phyloP scores from a whole-genome alignment of 1,140 invertebrate species.

The Helicoverpa zea region DNA sequence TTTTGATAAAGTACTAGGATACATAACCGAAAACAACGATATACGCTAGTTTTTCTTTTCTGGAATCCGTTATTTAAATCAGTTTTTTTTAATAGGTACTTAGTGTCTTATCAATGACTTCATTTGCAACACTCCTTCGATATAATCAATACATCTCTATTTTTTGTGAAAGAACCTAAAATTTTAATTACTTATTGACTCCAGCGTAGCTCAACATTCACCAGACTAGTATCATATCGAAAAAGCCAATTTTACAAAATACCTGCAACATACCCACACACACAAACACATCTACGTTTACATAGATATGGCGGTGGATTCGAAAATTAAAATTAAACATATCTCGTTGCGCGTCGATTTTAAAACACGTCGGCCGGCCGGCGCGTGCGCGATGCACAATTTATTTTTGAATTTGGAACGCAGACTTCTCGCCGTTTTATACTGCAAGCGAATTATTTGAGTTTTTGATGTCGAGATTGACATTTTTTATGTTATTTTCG shows the following conservation, averaged over 20 bases:
- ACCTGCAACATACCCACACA: conserved; percentile 10
- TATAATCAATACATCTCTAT: no score
- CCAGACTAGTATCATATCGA: not conserved
- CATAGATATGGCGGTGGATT: conserved; percentile 44
- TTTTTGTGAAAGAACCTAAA: no score
- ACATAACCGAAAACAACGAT: no score
- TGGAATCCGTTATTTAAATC: no score
- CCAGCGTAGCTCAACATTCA: not conserved
- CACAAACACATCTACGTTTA: conserved; percentile 20
- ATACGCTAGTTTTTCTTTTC: no score
- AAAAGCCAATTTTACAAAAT: not conserved
- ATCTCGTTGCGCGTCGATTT: conserved; percentile 73
- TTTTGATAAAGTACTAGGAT: no score
- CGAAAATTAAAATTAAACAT: conserved; percentile 57
- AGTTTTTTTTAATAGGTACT: no score
- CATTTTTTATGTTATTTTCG: conserved; percentile 42
- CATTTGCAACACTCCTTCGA: no score
- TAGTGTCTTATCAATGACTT: no score
- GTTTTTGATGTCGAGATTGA: conserved; percentile 64
- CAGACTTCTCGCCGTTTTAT: conserved; percentile 82
- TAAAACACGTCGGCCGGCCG: conserved; percentile 75
- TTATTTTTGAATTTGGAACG: conserved; percentile 86
- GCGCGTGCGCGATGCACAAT: conserved; percentile 75
- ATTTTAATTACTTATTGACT: no score
- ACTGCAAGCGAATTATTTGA: conserved; percentile 73